These are phyloP conservation scores for Ovibos moschatus DNA, from an alignment of 2,113 vertebrate species.

Conservation along the genomic window DNA sequence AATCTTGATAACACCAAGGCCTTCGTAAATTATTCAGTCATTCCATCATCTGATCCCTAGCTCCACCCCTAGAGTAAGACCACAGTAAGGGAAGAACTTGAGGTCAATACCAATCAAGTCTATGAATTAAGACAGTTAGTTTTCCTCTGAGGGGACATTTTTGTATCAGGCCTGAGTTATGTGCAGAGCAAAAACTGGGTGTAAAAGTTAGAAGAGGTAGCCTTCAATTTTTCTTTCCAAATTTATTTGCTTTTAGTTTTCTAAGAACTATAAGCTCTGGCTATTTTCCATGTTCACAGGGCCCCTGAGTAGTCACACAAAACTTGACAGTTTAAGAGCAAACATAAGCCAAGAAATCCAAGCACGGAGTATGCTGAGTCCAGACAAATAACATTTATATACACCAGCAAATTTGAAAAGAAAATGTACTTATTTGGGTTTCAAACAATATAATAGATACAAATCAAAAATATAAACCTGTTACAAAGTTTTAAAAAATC, in stretches of 20 bases:
- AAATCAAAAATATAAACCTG: conserved; percentile 77
- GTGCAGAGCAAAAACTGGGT: conserved; percentile 8
- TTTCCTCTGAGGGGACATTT: conserved; percentile 40
- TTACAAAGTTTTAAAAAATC: conserved; percentile 59
- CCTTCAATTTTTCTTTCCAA: conserved; percentile 43
- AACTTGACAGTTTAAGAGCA: conserved; percentile 63
- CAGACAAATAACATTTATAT: conserved; percentile 74
- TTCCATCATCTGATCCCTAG: background rate
- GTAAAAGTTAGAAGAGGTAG: background rate
- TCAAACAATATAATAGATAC: conserved; percentile 76
- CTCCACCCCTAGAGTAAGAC: background rate
- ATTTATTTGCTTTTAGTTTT: conserved; percentile 46
- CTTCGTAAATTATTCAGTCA: background rate
- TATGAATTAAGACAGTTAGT: conserved; percentile 22
- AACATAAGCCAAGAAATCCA: conserved; percentile 61
- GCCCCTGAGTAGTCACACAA: conserved; percentile 63
- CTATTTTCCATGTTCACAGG: conserved; percentile 64
- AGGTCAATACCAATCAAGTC: conserved; percentile 28
- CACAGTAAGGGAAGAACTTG: conserved; percentile 20
- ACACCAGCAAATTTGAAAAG: conserved; percentile 75
- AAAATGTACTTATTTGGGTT: conserved; percentile 76
- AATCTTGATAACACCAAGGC: background rate
- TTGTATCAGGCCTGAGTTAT: background rate
- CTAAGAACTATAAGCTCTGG: conserved; percentile 48
- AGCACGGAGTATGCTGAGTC: conserved; percentile 61